Conservation (phyloP, 2,797 vertebrate species). For the Poecile montanus region DNA sequence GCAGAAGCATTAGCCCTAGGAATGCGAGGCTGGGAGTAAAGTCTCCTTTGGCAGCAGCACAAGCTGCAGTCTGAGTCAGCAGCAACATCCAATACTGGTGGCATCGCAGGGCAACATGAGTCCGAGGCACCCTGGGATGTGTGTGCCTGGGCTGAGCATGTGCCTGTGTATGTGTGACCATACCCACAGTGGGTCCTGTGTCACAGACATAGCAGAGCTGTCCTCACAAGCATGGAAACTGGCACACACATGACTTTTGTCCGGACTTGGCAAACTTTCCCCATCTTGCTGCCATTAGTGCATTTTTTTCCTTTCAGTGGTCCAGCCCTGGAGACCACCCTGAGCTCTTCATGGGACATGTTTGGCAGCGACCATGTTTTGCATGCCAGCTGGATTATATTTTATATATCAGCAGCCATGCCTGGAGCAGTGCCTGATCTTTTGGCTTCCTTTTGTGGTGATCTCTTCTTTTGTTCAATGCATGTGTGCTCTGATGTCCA, state of each 20-base stretch:
- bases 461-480: not conserved
- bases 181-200: not conserved
- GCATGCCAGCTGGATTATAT: constrained; percentile 38
- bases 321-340: constrained; percentile 48
- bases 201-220: not conserved
- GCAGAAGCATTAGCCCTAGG: not conserved
- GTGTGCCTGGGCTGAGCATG: not conserved
- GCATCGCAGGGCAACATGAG: rapidly evolving
- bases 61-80: not conserved
- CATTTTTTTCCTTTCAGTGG: constrained; percentile 29
- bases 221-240: not conserved
- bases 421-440: constrained; percentile 39
- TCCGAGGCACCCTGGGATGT: rapidly evolving
- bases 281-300: constrained; percentile 19
- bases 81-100: not conserved
- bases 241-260: not conserved
- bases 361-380: constrained; percentile 45
- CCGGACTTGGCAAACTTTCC: constrained; percentile 25
- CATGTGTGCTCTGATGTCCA: not conserved
- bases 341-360: constrained; percentile 2
- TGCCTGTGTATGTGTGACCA: not conserved
- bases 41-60: not conserved
- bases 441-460: constrained; percentile 31
- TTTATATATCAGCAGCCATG: not conserved
- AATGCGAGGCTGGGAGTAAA: not conserved